Percentiles rank a stretch among this genome's conserved stretches.
phyloP scores from a whole-genome alignment of 35 echinoderm and acorn worm species.

The Acanthaster planci region DNA sequence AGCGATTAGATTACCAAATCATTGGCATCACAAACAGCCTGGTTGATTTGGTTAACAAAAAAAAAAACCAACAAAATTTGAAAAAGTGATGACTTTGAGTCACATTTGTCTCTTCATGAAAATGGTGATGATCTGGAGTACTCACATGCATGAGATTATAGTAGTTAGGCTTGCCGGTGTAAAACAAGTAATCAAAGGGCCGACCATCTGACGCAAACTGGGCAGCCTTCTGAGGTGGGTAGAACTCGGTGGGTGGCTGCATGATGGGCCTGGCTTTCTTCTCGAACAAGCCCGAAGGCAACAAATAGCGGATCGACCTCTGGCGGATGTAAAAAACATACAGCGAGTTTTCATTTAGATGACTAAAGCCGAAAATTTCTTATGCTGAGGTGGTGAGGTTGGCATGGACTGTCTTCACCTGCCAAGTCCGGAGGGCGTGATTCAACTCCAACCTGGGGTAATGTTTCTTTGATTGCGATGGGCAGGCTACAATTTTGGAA shows the following conservation, averaged over 20 bases:
- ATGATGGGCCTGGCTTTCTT: constrained; percentile 86
- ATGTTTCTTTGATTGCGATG: too few relatives aligned
- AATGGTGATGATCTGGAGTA: not conserved
- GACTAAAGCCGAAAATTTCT: too few relatives aligned
- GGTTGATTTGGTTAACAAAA: not conserved
- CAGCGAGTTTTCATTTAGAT: too few relatives aligned
- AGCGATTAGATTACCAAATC: not conserved
- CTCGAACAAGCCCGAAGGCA: constrained; percentile 90
- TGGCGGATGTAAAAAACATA: constrained; percentile 14
- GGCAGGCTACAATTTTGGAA: too few relatives aligned
- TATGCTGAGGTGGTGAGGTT: too few relatives aligned
- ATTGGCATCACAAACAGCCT: not conserved
- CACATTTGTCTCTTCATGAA: too few relatives aligned
- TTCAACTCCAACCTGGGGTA: too few relatives aligned
- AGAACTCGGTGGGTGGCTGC: constrained; percentile 71
- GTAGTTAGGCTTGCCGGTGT: constrained; percentile 92
- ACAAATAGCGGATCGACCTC: constrained; percentile 78
- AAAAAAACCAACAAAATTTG: not conserved
- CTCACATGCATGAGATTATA: constrained; percentile 97
- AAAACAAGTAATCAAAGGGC: constrained; percentile 81
- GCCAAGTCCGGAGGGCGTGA: too few relatives aligned
- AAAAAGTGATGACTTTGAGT: not conserved
- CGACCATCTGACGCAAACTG: constrained; percentile 84
- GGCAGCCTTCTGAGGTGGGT: constrained; percentile 89
- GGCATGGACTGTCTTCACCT: too few relatives aligned